Evolutionary conservation across 2,113 vertebrate species (phyloP).

Genomic region (Dipodomys spectabilis): DNA sequence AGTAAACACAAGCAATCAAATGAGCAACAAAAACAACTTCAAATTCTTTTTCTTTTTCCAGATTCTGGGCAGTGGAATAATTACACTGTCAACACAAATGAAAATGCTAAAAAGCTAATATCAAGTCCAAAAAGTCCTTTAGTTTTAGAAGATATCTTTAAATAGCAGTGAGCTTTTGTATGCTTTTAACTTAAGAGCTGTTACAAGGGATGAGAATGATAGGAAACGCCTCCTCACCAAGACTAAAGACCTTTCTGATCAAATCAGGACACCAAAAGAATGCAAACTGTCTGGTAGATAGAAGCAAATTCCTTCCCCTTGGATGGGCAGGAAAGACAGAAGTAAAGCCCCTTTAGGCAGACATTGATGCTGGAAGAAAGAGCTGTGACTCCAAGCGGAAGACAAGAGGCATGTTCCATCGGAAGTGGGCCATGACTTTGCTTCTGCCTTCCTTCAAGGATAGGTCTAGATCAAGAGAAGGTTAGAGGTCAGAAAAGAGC

Average conservation of each 20-base stretch:
- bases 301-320: slow-evolving; percentile 21
- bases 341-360: background rate
- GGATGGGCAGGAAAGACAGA: background rate
- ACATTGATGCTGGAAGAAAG: background rate
- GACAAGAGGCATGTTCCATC: background rate
- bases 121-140: slow-evolving; percentile 6
- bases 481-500: slow-evolving; percentile 39
- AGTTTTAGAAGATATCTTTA: background rate
- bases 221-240: background rate
- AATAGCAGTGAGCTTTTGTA: background rate
- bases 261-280: slow-evolving; percentile 21
- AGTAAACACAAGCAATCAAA: background rate
- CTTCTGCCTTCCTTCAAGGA: slow-evolving; percentile 39
- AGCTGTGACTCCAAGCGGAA: background rate
- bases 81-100: slow-evolving; percentile 23
- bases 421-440: slow-evolving; percentile 3
- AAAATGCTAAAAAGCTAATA: slow-evolving; percentile 2
- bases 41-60: slow-evolving; percentile 13
- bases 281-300: slow-evolving; percentile 7
- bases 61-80: background rate
- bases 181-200: slow-evolving; percentile 21
- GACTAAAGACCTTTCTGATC: slow-evolving; percentile 24
- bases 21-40: background rate
- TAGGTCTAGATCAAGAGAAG: background rate
- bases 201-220: background rate